Evolutionary conservation across 2,113 vertebrate species (phyloP), one percentile per base, ranked within the genome.

Genomic region (Symphodus melops): DNA sequence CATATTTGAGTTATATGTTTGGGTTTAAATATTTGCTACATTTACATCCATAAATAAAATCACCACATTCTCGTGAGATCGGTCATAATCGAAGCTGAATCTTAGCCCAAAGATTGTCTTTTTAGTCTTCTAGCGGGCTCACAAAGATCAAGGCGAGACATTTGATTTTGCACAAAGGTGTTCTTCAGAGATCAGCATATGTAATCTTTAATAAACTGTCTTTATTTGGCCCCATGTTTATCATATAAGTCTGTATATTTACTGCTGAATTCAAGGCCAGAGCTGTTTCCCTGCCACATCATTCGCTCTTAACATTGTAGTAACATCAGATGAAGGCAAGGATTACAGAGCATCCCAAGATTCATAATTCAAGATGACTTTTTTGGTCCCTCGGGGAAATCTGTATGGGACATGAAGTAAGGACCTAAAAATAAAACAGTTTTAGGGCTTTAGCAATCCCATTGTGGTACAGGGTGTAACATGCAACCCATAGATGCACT

Each of bases 311-410:
- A 12, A 36, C 14, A 53, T 67, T 4, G 21, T 19, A 10, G n/a
- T 53, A 36, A 46, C 46, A 67, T 44, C 25, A 23, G 19, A 13
- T 36, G 37, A 60, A 75, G 53, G 48, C 6, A 23, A 42, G 9
- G 55, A 53, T 53, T 23, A 20, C 28, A 53, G 23, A 36, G 68
- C 33, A 14, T 42, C 53, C 23, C 39, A 33, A n/a, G 59, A 73
- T 73, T 55, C 28, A 77, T 77, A 28, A 71, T 62, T 80, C 57
- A 77, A 58, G 20, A 59, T 55, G 54, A 13, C 51, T 70, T 39
- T 16, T 60, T 23, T 58, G 0, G 54, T 23, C 1, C 46, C 54
- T 42, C 23, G 9, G 62, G 39, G 53, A 54, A 53, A 28, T 71
- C 53, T 55, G 17, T 53, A 42, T 2, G 13, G 28, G 28, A 70